Percentiles rank a stretch among this genome's conserved stretches.
Evolutionary conservation across 2,888 invertebrate species (phyloP).

Genomic region (Lagria hirta): DNA sequence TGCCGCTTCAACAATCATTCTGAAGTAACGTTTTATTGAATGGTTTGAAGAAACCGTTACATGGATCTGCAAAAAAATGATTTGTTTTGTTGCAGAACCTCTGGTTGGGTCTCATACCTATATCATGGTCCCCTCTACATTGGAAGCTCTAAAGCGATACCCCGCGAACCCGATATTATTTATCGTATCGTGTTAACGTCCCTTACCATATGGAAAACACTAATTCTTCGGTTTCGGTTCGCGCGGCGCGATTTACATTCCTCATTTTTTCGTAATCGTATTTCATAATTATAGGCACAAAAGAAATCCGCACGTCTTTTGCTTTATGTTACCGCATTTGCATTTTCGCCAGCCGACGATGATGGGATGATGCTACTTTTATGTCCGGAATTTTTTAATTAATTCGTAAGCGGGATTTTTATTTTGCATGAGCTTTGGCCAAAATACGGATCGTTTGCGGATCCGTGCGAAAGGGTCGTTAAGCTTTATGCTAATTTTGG

Average conservation of each 20-base stretch:
- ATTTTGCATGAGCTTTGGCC: too few relatives aligned
- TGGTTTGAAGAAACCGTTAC: too few relatives aligned
- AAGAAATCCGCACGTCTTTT: slow-evolving; percentile 33
- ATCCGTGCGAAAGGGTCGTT: too few relatives aligned
- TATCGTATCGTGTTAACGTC: slow-evolving; percentile 45
- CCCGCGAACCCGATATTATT: slow-evolving; percentile 40
- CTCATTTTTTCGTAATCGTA: slow-evolving; percentile 36
- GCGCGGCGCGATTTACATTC: slow-evolving; percentile 35
- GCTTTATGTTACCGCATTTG: slow-evolving; percentile 34
- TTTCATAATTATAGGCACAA: slow-evolving; percentile 38
- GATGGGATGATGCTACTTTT: not conserved
- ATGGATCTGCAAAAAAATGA: too few relatives aligned
- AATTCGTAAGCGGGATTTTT: too few relatives aligned
- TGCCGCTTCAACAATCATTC: too few relatives aligned
- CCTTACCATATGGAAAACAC: slow-evolving; percentile 43
- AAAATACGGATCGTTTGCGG: too few relatives aligned
- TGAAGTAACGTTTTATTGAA: too few relatives aligned
- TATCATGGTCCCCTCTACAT: slow-evolving; percentile 29
- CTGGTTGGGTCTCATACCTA: too few relatives aligned
- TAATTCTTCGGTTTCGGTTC: slow-evolving; percentile 40
- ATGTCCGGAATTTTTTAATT: slow-evolving; percentile 12
- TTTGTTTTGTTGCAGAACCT: too few relatives aligned
- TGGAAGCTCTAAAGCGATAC: slow-evolving; percentile 34
- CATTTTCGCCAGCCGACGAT: slow-evolving; percentile 7
- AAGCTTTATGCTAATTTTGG: too few relatives aligned